Evolutionary conservation across 2,113 vertebrate species (phyloP), one percentile per base, ranked within the genome.

Genomic region (Odontesthes bonariensis): DNA sequence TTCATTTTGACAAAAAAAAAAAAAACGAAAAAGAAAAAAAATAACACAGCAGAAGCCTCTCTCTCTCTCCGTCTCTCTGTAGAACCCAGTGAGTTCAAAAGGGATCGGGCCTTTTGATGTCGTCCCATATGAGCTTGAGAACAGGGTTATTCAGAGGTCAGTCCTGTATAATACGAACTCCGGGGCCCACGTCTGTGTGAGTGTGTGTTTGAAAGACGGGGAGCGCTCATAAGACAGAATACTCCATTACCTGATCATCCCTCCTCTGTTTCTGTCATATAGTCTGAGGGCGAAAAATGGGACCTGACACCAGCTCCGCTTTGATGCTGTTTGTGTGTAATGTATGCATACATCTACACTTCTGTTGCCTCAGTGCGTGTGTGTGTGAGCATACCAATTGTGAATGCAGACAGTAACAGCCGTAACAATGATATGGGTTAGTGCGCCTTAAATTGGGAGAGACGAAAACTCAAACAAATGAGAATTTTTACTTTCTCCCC

Each of bases 81-180:
- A 89, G 83, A 90, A 84, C 69, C 81, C 84, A 82, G 81, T 1
- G 57, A 90, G 90, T 92, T 93, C 92, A 93, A 93, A 93, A 90
- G 86, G 86, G 81, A 93, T 69, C 40, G 3, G 72, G 84, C 72
- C 88, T 79, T 92, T 93, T 93, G 90, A 93, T 88, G 90, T 93
- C 6, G 64, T 91, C 84, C 86, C 92, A 91, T 91, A 87, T 83
- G 87, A 90, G 86, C 83, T 57, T 6, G 84, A 86, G 86, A 92
- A 79, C 84, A 70, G 92, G 90, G 90, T 92, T 90, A 93, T 89
- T 16, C 74, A 83, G 86, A 86, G 92, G 89, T 93, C 90, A 90
- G 87, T 33, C n/a, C 77, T 86, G 90, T 88, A 92, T 92, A 91
- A 90, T 89, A 92, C 86, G 74, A 89, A 89, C 86, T 92, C 81